Conservation (phyloP, 2,113 vertebrate genomes). For the Ailuropoda melanoleuca region DNA sequence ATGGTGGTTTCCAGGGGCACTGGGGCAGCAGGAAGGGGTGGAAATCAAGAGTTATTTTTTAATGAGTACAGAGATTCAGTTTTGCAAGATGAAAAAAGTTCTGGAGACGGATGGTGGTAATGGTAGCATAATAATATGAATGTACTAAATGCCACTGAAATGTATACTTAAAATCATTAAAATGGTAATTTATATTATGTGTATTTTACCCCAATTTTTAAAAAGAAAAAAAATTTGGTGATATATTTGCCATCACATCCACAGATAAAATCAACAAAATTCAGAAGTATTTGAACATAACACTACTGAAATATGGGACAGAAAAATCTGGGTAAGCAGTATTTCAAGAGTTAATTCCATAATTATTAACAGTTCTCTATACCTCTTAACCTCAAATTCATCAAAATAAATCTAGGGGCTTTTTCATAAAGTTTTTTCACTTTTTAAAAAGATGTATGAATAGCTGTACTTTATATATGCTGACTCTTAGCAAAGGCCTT, state of each 20-base stretch:
- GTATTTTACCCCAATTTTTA: not conserved
- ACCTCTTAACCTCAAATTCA: not conserved
- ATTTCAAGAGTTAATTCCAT: constrained; percentile 16
- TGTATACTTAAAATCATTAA: not conserved
- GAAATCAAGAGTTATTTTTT: not conserved
- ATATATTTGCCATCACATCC: not conserved
- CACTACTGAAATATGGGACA: not conserved
- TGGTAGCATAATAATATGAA: not conserved
- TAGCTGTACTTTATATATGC: not conserved
- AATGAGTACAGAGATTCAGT: not conserved
- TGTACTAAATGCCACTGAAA: not conserved
- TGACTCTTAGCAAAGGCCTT: not conserved
- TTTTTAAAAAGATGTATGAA: not conserved
- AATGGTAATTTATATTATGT: not conserved
- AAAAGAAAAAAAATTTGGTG: not conserved
- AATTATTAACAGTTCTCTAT: not conserved
- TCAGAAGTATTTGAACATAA: not conserved
- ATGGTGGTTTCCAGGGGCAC: too few relatives aligned
- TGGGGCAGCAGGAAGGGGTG: too few relatives aligned
- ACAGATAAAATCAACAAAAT: not conserved
- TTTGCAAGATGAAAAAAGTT: not conserved
- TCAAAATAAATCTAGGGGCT: not conserved
- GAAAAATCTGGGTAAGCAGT: not conserved
- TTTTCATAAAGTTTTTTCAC: not conserved
- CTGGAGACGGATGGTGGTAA: not conserved